A percentile compares a stretch with the other conserved stretches of the same genome.
Evolutionary conservation across 2,888 invertebrate genomes (phyloP).

Genomic region (Caenorhabditis angaria): DNA sequence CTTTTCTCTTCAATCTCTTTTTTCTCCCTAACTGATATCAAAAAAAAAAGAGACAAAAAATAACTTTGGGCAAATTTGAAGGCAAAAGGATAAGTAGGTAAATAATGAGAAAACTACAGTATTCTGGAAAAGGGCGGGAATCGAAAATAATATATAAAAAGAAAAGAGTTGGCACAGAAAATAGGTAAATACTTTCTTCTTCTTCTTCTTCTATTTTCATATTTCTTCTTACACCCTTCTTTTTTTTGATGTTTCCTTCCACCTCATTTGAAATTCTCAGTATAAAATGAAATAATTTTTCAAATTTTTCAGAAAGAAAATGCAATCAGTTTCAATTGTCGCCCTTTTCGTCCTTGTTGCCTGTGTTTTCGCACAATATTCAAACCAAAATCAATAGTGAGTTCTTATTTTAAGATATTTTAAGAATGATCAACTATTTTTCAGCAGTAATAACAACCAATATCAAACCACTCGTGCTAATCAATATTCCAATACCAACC

Average conservation of each 20-base stretch:
- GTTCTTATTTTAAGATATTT: not conserved
- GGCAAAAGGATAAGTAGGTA: conserved; percentile 23
- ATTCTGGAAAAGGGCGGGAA: conserved; percentile 17
- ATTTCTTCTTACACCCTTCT: not conserved
- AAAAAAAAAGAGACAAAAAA: conserved; percentile 6
- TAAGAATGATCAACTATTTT: not conserved
- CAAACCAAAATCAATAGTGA: conserved; percentile 3
- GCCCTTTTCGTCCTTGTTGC: conserved; percentile 20
- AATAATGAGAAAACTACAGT: conserved; percentile 17
- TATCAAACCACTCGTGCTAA: conserved; percentile 32
- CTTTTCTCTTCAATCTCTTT: no score
- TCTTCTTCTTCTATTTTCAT: not conserved
- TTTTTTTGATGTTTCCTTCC: not conserved
- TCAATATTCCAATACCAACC: conserved; percentile 9
- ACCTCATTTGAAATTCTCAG: not conserved
- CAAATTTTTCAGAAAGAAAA: conserved; percentile 6
- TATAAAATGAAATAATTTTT: not conserved
- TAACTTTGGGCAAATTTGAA: not conserved
- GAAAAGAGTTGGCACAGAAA: conserved; percentile 4
- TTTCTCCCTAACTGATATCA: not conserved
- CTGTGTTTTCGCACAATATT: conserved; percentile 31
- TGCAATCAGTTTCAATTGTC: conserved; percentile 30
- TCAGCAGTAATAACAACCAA: conserved; percentile 12
- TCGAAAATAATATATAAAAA: conserved; percentile 21
- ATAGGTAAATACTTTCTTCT: not conserved